phyloP scores from a whole-genome alignment of 2,888 invertebrate species.

The Steinernema carpocapsae region DNA sequence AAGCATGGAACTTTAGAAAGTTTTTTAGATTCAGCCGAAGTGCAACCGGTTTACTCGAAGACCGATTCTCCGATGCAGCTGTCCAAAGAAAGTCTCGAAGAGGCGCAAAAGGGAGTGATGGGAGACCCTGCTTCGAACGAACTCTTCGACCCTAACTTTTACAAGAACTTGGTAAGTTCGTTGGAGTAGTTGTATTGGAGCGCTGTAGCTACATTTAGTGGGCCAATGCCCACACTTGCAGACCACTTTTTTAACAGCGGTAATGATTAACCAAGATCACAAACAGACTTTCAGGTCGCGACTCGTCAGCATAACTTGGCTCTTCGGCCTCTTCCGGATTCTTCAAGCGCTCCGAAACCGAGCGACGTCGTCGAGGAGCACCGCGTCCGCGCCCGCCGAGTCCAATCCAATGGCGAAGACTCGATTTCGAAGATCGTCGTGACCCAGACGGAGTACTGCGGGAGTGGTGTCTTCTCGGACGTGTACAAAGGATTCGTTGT shows the following conservation, averaged over 20 bases:
- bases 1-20: too few species aligned
- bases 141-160: constrained; percentile 39
- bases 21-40: too few species aligned
- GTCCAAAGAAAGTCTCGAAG: constrained; percentile 33
- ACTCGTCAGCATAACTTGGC: constrained; percentile 39
- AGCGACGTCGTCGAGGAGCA: constrained; percentile 25
- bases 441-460: constrained; percentile 36
- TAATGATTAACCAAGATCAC: too few species aligned
- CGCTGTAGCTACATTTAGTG: too few species aligned
- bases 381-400: constrained; percentile 34
- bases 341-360: neutral
- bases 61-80: neutral
- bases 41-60: neutral
- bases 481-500: constrained; percentile 19
- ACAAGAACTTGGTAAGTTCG: constrained; percentile 36
- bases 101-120: constrained; percentile 38
- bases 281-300: constrained; percentile 24
- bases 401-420: constrained; percentile 39
- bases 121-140: constrained; percentile 40
- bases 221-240: too few species aligned
- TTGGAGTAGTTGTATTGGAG: too few species aligned
- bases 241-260: too few species aligned
- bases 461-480: constrained; percentile 40
- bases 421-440: constrained; percentile 35
- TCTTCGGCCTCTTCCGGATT: constrained; percentile 34